These are phyloP conservation scores for Leptodactylus fuscus DNA, from an alignment of 2,113 vertebrate genomes.

Conservation along the genomic window DNA sequence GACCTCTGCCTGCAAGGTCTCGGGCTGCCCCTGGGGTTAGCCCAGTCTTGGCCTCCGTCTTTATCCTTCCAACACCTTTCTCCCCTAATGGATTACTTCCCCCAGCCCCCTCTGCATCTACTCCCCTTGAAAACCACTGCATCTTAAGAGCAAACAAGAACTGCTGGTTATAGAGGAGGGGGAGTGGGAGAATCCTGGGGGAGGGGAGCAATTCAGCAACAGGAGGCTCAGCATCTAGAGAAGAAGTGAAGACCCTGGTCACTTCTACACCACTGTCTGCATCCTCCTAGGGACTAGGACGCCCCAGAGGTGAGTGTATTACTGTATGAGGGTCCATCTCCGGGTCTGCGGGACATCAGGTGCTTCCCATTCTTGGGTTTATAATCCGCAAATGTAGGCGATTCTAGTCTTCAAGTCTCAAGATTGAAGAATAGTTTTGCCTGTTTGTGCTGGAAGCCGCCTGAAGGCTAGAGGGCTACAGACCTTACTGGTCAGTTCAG, in stretches of 20 bases:
- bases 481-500: not conserved
- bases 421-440: not conserved
- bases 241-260: not conserved
- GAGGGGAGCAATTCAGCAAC: slow-evolving; percentile 61
- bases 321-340: not conserved
- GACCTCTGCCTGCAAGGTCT: slow-evolving; percentile 56
- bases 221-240: slow-evolving; percentile 66
- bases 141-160: slow-evolving; percentile 58
- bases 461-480: not conserved
- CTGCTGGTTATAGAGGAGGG: slow-evolving; percentile 61
- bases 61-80: slow-evolving; percentile 53
- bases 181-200: slow-evolving; percentile 63
- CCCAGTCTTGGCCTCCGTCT: slow-evolving; percentile 42
- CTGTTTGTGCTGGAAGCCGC: not conserved
- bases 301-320: slow-evolving; percentile 48
- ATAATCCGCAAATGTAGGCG: not conserved
- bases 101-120: slow-evolving; percentile 42
- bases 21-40: slow-evolving; percentile 44
- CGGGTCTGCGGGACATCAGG: not conserved
- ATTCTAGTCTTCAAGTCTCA: not conserved
- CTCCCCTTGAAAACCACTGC: slow-evolving; percentile 43
- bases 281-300: slow-evolving; percentile 64
- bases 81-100: slow-evolving; percentile 13
- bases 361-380: not conserved
- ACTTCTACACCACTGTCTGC: slow-evolving; percentile 42